Conservation (phyloP, 2,113 vertebrate genomes). For the Pachyramphus minor region DNA sequence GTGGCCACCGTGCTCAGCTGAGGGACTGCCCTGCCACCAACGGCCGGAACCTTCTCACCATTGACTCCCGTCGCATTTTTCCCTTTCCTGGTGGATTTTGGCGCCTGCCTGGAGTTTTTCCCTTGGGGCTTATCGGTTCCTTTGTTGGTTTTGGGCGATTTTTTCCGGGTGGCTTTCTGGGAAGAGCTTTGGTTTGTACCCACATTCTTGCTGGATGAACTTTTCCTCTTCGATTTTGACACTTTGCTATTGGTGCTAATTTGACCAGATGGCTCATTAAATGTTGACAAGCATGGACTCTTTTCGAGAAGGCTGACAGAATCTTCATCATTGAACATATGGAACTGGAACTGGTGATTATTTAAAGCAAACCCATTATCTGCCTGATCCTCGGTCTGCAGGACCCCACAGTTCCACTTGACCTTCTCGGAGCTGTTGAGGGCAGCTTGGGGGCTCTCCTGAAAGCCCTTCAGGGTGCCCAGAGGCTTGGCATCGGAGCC, state of each 20-base stretch:
- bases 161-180: slow-evolving; percentile 91
- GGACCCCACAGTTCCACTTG: slow-evolving; percentile 89
- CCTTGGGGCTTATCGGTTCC: slow-evolving; percentile 81
- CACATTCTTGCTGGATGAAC: slow-evolving; percentile 82
- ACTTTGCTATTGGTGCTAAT: slow-evolving; percentile 81
- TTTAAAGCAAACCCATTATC: slow-evolving; percentile 85
- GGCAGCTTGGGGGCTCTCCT: slow-evolving; percentile 79
- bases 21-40: slow-evolving; percentile 48
- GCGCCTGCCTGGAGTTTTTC: slow-evolving; percentile 86
- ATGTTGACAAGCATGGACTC: slow-evolving; percentile 78
- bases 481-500: slow-evolving; percentile 85
- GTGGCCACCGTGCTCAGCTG: slow-evolving; percentile 54
- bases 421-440: slow-evolving; percentile 82
- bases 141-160: slow-evolving; percentile 88
- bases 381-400: slow-evolving; percentile 82
- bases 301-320: slow-evolving; percentile 84
- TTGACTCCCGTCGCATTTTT: slow-evolving; percentile 83
- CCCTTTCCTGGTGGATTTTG: slow-evolving; percentile 90
- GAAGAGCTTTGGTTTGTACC: slow-evolving; percentile 78
- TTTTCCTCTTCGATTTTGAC: slow-evolving; percentile 93
- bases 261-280: slow-evolving; percentile 84
- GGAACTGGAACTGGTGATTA: slow-evolving; percentile 90
- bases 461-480: slow-evolving; percentile 84
- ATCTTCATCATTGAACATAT: slow-evolving; percentile 92
- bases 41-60: slow-evolving; percentile 81